phyloP scores from a whole-genome alignment of 2,797 vertebrate genomes.

The Neoniphon sammara region DNA sequence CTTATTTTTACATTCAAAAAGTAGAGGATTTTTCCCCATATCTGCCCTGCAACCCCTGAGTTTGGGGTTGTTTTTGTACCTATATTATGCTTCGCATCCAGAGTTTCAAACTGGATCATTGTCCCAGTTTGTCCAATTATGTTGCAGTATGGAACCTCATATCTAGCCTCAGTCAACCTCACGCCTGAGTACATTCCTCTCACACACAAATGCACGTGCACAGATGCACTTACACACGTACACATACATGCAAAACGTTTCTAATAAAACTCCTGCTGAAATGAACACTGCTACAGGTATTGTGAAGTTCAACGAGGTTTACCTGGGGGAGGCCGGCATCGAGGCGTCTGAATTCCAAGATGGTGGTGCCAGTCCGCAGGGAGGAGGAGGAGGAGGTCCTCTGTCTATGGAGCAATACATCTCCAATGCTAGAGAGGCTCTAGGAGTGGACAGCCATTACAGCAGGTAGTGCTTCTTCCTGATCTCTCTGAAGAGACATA shows the following conservation, averaged over 20 bases:
- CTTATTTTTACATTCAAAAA: no score
- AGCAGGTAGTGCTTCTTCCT: conserved; percentile 79
- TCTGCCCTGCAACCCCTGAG: no score
- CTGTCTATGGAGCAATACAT: conserved; percentile 88
- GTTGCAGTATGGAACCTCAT: no score
- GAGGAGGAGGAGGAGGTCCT: conserved; percentile 35
- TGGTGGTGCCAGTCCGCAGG: conserved; percentile 71
- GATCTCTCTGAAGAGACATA: neutral
- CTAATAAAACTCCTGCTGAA: no score
- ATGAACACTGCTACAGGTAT: conserved; percentile 82
- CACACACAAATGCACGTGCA: no score
- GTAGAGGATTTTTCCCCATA: no score
- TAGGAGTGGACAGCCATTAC: conserved; percentile 90
- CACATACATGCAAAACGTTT: neutral
- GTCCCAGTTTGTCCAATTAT: no score
- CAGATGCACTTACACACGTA: neutral
- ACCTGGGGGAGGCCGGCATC: conserved; percentile 84
- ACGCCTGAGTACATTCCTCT: neutral
- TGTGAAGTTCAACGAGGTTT: conserved; percentile 92
- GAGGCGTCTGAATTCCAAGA: conserved; percentile 75
- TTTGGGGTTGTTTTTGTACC: no score
- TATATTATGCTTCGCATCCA: no score
- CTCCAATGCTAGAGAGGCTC: conserved; percentile 86
- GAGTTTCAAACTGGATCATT: no score
- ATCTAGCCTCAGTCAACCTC: no score